phyloP scores from a whole-genome alignment of 2,113 vertebrate species.

The Sinocyclocheilus anshuiensis region DNA sequence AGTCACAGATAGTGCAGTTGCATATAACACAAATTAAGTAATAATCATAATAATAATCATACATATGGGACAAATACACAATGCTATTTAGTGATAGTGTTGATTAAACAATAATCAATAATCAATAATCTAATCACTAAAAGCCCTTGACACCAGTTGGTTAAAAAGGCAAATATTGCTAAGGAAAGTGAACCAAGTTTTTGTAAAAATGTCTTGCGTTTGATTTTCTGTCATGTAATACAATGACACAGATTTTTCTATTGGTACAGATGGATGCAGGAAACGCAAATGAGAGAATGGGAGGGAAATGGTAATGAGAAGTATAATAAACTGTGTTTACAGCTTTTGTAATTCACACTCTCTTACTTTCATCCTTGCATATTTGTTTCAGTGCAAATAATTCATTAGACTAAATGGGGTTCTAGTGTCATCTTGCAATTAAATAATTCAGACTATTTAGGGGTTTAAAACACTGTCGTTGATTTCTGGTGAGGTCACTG shows the following conservation, averaged over 20 bases:
- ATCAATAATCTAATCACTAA: too few relatives aligned
- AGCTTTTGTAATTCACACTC: neutral
- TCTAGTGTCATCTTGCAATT: slow-evolving; percentile 5
- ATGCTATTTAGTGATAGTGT: too few relatives aligned
- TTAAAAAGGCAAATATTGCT: neutral
- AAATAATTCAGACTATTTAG: slow-evolving; percentile 11
- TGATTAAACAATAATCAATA: too few relatives aligned
- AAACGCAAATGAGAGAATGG: neutral
- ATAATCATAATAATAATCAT: too few relatives aligned
- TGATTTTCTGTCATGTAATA: neutral
- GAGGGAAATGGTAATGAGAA: neutral
- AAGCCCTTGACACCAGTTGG: neutral
- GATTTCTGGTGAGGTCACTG: neutral
- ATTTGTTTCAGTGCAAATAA: slow-evolving; percentile 9
- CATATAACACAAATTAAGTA: too few relatives aligned
- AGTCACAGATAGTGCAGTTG: too few relatives aligned
- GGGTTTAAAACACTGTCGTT: neutral
- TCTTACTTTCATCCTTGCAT: neutral
- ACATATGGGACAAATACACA: too few relatives aligned
- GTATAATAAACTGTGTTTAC: neutral
- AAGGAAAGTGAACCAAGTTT: too few relatives aligned
- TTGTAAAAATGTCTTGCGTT: too few relatives aligned
- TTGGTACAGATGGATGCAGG: neutral
- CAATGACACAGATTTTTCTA: neutral
- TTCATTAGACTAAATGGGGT: neutral